Conservation (phyloP, 2,113 vertebrate genomes). For the Oncorhynchus kisutch region DNA sequence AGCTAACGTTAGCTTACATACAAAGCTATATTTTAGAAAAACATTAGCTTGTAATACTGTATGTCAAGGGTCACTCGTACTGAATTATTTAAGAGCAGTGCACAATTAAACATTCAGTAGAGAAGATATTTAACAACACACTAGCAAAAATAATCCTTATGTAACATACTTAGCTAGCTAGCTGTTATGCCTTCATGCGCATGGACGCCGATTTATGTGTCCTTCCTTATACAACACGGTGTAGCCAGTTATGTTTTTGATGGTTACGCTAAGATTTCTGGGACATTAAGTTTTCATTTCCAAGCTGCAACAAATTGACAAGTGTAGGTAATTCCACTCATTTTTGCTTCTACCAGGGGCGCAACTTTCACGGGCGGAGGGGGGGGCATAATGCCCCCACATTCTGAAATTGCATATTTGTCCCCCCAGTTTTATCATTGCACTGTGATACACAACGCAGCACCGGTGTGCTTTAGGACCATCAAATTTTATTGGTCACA, state of each 20-base stretch:
- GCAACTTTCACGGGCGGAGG: no score
- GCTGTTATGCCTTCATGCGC: not conserved
- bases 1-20: not conserved
- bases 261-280: constrained; percentile 4
- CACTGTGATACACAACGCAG: no score
- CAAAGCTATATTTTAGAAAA: no score
- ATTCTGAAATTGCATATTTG: no score
- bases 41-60: no score
- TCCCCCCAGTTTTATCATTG: no score
- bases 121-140: not conserved
- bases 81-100: not conserved
- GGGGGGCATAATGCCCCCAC: no score
- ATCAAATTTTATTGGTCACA: no score
- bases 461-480: no score
- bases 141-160: not conserved
- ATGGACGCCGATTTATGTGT: not conserved
- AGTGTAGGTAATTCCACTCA: not conserved
- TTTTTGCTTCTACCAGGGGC: not conserved
- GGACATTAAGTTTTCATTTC: constrained; percentile 18
- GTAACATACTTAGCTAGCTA: not conserved
- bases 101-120: not conserved
- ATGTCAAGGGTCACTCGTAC: not conserved
- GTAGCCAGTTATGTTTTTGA: not conserved
- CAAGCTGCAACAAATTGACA: not conserved
- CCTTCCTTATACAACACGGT: constrained; percentile 34